Conservation (phyloP, 1,140 invertebrate species). For the Diorhabda carinulata region DNA sequence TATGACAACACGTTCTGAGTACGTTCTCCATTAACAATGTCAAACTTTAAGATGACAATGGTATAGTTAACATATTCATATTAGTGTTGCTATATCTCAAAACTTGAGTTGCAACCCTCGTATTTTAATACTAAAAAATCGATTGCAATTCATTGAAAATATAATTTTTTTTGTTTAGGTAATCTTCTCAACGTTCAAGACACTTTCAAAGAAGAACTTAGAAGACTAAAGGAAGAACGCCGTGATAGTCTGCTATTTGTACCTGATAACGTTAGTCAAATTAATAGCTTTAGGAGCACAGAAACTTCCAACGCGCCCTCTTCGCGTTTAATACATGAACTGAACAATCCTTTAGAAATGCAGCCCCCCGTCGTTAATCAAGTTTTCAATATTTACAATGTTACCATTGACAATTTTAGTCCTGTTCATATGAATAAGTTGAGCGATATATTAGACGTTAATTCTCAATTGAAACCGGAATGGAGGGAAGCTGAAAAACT, state of each 20-base stretch:
- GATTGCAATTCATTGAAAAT: background rate
- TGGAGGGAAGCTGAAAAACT: background rate
- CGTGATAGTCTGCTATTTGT: conserved; percentile 47
- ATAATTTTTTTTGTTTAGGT: background rate
- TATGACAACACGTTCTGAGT: too few relatives aligned
- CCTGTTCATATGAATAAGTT: conserved; percentile 31
- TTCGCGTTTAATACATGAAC: conserved; percentile 35
- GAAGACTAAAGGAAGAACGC: conserved; percentile 50
- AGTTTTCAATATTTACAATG: conserved; percentile 46
- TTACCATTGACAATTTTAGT: conserved; percentile 39
- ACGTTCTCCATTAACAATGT: too few relatives aligned
- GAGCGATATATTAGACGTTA: conserved; percentile 29
- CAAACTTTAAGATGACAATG: too few relatives aligned
- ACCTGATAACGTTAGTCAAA: conserved; percentile 43
- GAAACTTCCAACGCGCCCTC: background rate
- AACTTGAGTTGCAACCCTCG: too few relatives aligned
- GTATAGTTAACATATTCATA: too few relatives aligned
- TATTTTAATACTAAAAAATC: too few relatives aligned
- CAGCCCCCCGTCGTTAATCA: conserved; percentile 37
- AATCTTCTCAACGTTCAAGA: conserved; percentile 54
- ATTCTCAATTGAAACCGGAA: conserved; percentile 8
- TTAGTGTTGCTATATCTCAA: too few relatives aligned
- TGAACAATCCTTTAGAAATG: conserved; percentile 40
- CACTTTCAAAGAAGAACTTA: conserved; percentile 56
- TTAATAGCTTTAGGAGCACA: conserved; percentile 16